Conservation (phyloP, 2,888 invertebrate species). For the Agonopterix heracliana region DNA sequence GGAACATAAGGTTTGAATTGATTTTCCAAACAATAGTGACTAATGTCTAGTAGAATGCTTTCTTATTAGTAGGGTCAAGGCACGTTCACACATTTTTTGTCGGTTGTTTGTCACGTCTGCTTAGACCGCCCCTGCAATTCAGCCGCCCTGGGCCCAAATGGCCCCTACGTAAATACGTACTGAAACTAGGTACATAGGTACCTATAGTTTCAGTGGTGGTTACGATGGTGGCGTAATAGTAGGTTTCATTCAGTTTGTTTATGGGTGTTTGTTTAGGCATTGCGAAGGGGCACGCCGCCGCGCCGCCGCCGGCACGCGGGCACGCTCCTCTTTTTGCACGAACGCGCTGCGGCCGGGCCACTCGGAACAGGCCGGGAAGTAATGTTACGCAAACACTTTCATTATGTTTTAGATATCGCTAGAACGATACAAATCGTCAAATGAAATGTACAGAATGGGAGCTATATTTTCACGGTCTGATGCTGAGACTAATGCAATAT, state of each 20-base stretch:
- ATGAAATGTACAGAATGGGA: slow-evolving; percentile 28
- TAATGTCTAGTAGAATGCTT: no score
- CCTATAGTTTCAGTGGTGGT: no score
- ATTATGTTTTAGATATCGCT: slow-evolving; percentile 51
- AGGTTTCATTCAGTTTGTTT: slow-evolving; percentile 6
- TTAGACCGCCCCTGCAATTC: no score
- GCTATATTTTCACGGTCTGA: slow-evolving; percentile 32
- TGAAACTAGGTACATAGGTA: slow-evolving; percentile 7
- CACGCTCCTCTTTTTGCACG: slow-evolving; percentile 31
- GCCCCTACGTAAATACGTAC: no score
- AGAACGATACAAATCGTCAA: slow-evolving; percentile 22
- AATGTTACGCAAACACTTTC: slow-evolving; percentile 52
- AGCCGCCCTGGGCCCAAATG: no score
- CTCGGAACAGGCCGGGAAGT: slow-evolving; percentile 31
- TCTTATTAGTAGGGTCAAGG: no score
- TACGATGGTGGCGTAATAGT: slow-evolving; percentile 18
- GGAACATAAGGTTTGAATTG: no score
- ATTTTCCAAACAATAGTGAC: no score
- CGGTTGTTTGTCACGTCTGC: no score
- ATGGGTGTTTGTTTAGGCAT: slow-evolving; percentile 15
- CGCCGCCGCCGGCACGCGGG: slow-evolving; percentile 8
- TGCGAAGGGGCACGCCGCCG: no score
- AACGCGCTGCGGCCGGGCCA: slow-evolving; percentile 16
- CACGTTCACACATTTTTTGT: no score
- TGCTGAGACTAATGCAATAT: slow-evolving; percentile 1